Conservation (phyloP, 2,797 vertebrate genomes). For the Melanogrammus aeglefinus region DNA sequence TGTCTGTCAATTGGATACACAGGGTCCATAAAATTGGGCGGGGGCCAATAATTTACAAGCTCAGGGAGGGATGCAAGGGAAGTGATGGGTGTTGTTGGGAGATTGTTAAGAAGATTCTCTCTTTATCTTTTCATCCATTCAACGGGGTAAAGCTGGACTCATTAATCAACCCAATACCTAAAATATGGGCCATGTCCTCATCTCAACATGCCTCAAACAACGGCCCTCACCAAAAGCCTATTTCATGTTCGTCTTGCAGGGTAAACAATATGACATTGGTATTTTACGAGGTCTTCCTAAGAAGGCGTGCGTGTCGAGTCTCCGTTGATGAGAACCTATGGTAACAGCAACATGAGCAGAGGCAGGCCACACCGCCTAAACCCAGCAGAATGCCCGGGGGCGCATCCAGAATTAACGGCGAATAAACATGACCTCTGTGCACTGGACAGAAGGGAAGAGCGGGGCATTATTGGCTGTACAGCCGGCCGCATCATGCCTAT, state of each 20-base stretch:
- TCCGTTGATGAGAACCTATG: no score
- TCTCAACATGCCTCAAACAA: neutral
- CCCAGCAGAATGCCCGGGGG: no score
- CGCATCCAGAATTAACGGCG: no score
- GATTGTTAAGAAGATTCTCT: constrained; percentile 51
- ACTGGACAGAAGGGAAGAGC: no score
- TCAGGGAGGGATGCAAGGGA: constrained; percentile 26
- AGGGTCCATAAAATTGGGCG: constrained; percentile 58
- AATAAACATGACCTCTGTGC: no score
- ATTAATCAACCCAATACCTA: constrained; percentile 71
- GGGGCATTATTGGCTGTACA: neutral
- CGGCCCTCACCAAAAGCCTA: neutral
- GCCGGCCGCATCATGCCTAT: neutral
- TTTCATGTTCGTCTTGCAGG: neutral
- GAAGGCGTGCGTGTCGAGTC: no score
- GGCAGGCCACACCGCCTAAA: no score
- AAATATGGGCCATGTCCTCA: constrained; percentile 49
- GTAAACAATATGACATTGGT: neutral
- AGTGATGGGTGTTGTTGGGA: constrained; percentile 52
- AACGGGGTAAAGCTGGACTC: constrained; percentile 24
- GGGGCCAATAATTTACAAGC: constrained; percentile 46
- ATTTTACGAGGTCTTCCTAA: no score
- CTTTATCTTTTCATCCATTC: constrained; percentile 44
- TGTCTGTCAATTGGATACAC: constrained; percentile 51
- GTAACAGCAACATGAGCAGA: no score